Conservation (phyloP, 2,797 vertebrate species). For the Odontamblyopus rebecca region DNA sequence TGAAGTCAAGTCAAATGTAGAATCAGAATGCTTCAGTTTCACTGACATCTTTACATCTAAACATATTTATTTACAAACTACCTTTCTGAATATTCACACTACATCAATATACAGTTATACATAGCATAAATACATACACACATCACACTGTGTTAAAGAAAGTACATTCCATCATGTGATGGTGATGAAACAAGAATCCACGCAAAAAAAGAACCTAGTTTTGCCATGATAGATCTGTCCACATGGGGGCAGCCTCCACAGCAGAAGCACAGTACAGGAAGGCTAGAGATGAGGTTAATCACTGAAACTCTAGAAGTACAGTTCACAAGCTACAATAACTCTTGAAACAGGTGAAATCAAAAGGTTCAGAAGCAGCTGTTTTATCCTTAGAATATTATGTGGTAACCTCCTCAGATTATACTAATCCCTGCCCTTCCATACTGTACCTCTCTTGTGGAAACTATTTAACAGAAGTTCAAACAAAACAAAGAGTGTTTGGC, state of each 20-base stretch:
- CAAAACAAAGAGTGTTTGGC: constrained; percentile 1
- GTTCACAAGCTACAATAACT: neutral
- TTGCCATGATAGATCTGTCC: neutral
- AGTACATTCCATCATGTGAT: constrained; percentile 52
- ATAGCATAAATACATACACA: constrained; percentile 39
- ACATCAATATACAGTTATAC: constrained; percentile 47
- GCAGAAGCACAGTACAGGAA: neutral
- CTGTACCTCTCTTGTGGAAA: neutral
- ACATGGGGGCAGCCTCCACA: neutral
- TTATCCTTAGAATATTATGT: neutral
- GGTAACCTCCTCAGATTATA: neutral
- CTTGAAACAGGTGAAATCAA: too few relatives aligned
- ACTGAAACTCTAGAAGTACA: neutral
- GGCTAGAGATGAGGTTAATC: neutral
- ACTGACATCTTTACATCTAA: constrained; percentile 22
- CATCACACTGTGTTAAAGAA: constrained; percentile 9
- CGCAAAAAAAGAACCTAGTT: neutral
- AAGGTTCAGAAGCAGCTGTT: neutral
- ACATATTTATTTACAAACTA: constrained; percentile 30
- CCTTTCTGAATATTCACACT: constrained; percentile 15
- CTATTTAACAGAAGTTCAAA: neutral
- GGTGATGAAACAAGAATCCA: constrained; percentile 3
- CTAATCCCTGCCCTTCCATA: neutral
- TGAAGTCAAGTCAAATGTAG: constrained; percentile 10
- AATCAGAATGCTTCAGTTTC: neutral